These are phyloP conservation scores for Falco cherrug DNA, from an alignment of 2,797 vertebrate genomes.

Conservation along the genomic window DNA sequence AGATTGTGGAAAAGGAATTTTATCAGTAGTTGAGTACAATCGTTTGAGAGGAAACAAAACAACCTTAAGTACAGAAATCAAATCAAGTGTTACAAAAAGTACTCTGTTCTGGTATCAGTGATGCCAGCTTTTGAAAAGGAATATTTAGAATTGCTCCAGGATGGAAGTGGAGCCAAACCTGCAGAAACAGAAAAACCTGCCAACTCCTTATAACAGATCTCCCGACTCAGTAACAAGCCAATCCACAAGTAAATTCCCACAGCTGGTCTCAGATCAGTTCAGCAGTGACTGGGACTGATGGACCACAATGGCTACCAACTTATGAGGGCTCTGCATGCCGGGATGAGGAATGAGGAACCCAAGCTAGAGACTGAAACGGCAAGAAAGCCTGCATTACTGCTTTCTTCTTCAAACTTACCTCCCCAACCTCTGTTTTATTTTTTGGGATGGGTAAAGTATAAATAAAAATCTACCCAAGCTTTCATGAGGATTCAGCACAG, in stretches of 20 bases:
- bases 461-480: background rate
- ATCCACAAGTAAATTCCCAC: background rate
- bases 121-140: conserved; percentile 21
- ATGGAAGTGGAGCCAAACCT: background rate
- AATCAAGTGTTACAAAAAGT: conserved; percentile 19
- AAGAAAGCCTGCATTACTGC: background rate
- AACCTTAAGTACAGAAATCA: conserved; percentile 40
- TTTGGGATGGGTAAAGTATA: background rate
- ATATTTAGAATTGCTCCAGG: background rate
- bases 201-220: background rate
- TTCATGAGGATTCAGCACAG: background rate
- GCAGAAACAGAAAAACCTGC: background rate
- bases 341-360: background rate
- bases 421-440: background rate
- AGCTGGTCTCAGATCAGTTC: background rate
- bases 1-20: conserved; percentile 41
- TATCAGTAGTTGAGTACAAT: conserved; percentile 49
- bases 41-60: conserved; percentile 37
- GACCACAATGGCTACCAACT: background rate
- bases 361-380: background rate
- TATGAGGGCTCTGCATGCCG: background rate
- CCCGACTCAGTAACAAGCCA: background rate
- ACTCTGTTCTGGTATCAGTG: background rate
- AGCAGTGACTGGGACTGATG: accelerated
- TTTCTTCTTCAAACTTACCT: background rate